A percentile compares a stretch with the other conserved stretches of the same genome.
Conservation (phyloP, 2,113 vertebrate species). For the Scartelaos histophorus region DNA sequence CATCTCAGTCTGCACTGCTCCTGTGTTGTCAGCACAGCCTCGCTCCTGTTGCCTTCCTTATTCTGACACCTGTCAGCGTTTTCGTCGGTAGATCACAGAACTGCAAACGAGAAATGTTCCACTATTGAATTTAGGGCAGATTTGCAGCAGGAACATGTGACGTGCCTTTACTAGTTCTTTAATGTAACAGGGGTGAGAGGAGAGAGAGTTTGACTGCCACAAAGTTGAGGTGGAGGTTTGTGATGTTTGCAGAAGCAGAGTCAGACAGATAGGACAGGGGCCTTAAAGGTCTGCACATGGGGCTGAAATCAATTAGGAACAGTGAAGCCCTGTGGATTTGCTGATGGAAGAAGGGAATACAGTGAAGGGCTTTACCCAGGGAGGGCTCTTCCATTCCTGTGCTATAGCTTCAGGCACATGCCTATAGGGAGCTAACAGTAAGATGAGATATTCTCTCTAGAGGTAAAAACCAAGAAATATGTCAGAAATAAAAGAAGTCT, state of each 20-base stretch:
- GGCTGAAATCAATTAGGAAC: conserved; percentile 77
- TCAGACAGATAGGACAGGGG: not conserved
- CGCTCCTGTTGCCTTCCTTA: conserved; percentile 65
- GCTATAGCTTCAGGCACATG: conserved; percentile 70
- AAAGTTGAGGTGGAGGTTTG: conserved; percentile 54
- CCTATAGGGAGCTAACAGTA: conserved; percentile 70
- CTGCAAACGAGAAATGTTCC: conserved; percentile 72
- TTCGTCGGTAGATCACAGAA: conserved; percentile 76
- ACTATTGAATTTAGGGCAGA: conserved; percentile 73
- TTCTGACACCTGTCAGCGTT: conserved; percentile 80
- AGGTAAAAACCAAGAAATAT: conserved; percentile 63
- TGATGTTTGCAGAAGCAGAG: conserved; percentile 42
- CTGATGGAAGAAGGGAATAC: conserved; percentile 62
- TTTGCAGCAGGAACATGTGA: conserved; percentile 65
- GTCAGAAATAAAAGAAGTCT: conserved; percentile 73
- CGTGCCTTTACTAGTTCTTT: conserved; percentile 59
- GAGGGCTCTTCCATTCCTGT: conserved; percentile 67
- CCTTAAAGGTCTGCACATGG: conserved; percentile 5
- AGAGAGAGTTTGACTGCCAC: conserved; percentile 60
- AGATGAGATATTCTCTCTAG: conserved; percentile 76
- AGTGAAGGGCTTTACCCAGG: conserved; percentile 50
- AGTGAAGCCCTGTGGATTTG: conserved; percentile 68
- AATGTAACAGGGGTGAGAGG: conserved; percentile 62
- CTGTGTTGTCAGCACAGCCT: conserved; percentile 67
- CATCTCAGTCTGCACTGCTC: conserved; percentile 60